Evolutionary conservation across 2,888 invertebrate genomes (phyloP).

Genomic region (Thysanoteuthis rhombus): DNA sequence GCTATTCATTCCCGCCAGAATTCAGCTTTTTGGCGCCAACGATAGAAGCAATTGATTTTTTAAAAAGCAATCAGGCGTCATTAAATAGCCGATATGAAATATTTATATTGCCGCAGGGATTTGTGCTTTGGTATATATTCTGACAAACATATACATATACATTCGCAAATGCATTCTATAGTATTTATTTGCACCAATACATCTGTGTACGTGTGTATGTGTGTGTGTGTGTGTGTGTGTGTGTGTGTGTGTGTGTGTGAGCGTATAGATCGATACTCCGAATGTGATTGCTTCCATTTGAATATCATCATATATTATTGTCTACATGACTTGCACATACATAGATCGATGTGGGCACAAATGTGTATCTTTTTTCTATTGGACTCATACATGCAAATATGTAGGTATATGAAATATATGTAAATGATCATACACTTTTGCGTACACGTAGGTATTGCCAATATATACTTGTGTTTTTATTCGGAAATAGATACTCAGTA

Average conservation of each 20-base stretch:
- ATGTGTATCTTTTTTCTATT: too few relatives aligned
- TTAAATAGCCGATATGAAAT: slow-evolving; percentile 12
- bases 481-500: too few relatives aligned
- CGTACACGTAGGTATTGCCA: too few relatives aligned
- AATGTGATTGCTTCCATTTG: background rate
- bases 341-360: too few relatives aligned
- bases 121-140: background rate
- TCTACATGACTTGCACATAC: too few relatives aligned
- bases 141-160: background rate
- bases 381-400: too few relatives aligned
- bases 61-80: background rate
- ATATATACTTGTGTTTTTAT: too few relatives aligned
- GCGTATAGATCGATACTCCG: background rate
- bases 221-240: background rate
- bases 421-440: too few relatives aligned
- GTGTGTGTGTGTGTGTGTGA: background rate
- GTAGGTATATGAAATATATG: too few relatives aligned
- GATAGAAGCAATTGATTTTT: background rate
- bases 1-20: background rate
- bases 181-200: too few relatives aligned
- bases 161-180: background rate
- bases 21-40: background rate
- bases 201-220: background rate
- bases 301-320: background rate
- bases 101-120: background rate